Evolutionary conservation across 2,888 invertebrate genomes (phyloP).

Genomic region (Linyphia triangularis): DNA sequence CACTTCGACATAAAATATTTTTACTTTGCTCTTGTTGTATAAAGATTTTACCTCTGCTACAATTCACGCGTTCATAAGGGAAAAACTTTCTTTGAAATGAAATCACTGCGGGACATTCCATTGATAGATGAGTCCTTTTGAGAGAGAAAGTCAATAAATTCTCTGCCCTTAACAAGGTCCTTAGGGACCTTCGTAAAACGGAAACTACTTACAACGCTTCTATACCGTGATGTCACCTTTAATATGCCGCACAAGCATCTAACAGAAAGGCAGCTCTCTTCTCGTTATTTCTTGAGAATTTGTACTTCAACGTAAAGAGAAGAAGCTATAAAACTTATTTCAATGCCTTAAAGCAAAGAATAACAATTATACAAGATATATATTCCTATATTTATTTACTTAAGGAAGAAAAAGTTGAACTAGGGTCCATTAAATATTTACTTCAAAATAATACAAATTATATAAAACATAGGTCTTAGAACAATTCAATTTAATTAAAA

Average conservation of each 20-base stretch:
- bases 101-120: conserved; percentile 36
- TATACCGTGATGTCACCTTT: conserved; percentile 33
- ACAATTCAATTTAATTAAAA: no score
- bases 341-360: no score
- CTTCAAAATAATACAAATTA: no score
- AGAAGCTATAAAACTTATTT: no score
- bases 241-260: conserved; percentile 17
- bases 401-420: no score
- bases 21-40: no score
- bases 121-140: conserved; percentile 32
- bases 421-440: no score
- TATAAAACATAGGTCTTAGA: no score
- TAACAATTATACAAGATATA: no score
- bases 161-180: conserved; percentile 46
- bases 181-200: conserved; percentile 21
- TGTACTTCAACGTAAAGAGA: no score
- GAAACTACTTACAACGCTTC: conserved; percentile 23
- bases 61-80: background rate
- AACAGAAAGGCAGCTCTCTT: background rate
- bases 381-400: no score
- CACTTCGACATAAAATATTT: no score
- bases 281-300: conserved; percentile 43
- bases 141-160: conserved; percentile 32
- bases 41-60: background rate
- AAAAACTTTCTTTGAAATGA: conserved; percentile 43